Conservation (phyloP, 2,888 invertebrate genomes). For the Metopia argyrocephala region DNA sequence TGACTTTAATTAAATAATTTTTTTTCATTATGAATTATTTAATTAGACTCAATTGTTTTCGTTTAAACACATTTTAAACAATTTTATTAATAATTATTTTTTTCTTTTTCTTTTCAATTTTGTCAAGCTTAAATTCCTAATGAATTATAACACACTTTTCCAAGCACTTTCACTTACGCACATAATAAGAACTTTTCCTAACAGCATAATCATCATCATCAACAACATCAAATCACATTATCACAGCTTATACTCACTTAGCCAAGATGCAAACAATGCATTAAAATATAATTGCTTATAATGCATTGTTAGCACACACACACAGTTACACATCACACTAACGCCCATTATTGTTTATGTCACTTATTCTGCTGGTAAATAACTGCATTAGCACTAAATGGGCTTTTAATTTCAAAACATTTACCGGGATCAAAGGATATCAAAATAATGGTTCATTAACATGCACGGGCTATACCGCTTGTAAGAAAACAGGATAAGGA, state of each 20-base stretch:
- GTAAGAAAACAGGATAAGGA: constrained; percentile 1
- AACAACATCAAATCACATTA: not conserved
- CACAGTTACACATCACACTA: constrained; percentile 20
- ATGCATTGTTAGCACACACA: constrained; percentile 26
- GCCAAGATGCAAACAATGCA: not conserved
- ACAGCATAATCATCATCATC: constrained; percentile 42
- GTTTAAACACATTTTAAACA: not conserved
- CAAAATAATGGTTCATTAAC: constrained; percentile 35
- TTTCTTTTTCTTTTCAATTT: constrained; percentile 49
- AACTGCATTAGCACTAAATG: not conserved
- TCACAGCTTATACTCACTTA: not conserved
- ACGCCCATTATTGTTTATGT: not conserved
- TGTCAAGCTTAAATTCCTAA: too few relatives aligned
- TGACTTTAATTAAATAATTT: constrained; percentile 36
- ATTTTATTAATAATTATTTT: constrained; percentile 43
- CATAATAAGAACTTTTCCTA: constrained; percentile 47
- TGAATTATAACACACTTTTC: constrained; percentile 23
- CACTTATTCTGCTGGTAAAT: not conserved
- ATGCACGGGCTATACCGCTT: constrained; percentile 36
- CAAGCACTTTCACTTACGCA: constrained; percentile 11
- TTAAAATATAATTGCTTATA: constrained; percentile 5
- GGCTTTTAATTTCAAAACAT: constrained; percentile 11
- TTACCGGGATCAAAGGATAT: constrained; percentile 48
- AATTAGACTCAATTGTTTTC: constrained; percentile 32
- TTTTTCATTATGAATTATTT: constrained; percentile 14